Conservation (phyloP, 2,888 invertebrate species). For the Frankliniella fusca region DNA sequence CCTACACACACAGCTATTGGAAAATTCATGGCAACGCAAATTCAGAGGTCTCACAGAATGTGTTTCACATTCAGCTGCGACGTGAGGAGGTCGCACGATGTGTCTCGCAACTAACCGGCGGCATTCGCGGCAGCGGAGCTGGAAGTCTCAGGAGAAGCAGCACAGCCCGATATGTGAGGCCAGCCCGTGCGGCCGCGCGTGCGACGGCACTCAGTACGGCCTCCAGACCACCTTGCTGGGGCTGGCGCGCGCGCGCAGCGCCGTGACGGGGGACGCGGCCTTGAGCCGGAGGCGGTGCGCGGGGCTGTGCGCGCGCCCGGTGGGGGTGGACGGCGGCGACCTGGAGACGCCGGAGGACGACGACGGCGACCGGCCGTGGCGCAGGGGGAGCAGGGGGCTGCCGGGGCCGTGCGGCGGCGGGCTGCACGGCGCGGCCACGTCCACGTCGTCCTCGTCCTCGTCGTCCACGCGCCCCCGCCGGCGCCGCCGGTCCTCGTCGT, state of each 20-base stretch:
- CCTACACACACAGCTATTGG: neutral
- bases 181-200: neutral
- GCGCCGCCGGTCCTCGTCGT: neutral
- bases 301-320: neutral
- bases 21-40: slow-evolving; percentile 7
- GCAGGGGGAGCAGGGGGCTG: neutral
- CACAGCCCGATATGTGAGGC: too few relatives aligned
- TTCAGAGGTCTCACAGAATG: neutral
- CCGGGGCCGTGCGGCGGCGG: neutral
- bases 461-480: neutral
- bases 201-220: neutral
- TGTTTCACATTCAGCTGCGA: too few relatives aligned
- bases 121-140: too few relatives aligned
- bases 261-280: slow-evolving; percentile 11
- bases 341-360: neutral
- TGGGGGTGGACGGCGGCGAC: slow-evolving; percentile 1
- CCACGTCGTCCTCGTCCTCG: slow-evolving; percentile 11
- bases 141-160: too few relatives aligned
- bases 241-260: neutral
- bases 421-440: slow-evolving; percentile 20
- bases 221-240: slow-evolving; percentile 15
- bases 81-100: too few relatives aligned
- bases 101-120: too few relatives aligned
- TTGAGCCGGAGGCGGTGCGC: slow-evolving; percentile 2
- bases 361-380: neutral